Base-by-base conservation (phyloP, 2,797 vertebrate species). In the Sebastes melanostomus region DNA sequence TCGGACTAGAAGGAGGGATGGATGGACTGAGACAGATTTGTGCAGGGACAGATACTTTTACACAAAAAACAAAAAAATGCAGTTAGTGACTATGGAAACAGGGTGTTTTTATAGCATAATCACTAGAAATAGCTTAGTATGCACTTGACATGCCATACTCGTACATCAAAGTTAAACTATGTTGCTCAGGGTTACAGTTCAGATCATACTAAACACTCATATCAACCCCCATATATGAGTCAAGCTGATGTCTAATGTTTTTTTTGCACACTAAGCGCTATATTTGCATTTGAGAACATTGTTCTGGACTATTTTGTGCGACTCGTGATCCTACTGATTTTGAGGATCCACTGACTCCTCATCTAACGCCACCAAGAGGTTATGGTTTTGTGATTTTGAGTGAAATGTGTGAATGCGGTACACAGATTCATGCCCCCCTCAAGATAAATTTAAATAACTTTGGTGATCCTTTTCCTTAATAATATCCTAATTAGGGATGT, bases 1-100 rank as follows among this genome's bases (percentile, higher is more conserved):
- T 55, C 24, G 72, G 80, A 42, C 69, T 58, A 54, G 46, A 85
- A 42, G 58, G 34, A 79, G 52, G 22, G 66, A 42, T 11, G 56
- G 80, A 24, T 12, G 50, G 66, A 63, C 66, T 2, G 74, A 59
- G 34, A 74, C 36, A 18, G 32, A 77, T 27, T 8, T 46, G 42
- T 50, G 59, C 61, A 18, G 36, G 29, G 71, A 34, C 70, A 72
- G 13, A 60, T 46, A 24, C 63, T 46, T 74, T 67, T 20, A 30
- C 24, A 13, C 12, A 52, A 14, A 69, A 65, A n/a, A 27, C 6
- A 0, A 42, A 54, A 18, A 56, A 65, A 62, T 69, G 54, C 16
- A 11, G 10, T 16, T 5, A 20, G 22, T 18, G 60, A 62, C 8
- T 10, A 12, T 36, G 24, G 46, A 61, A 68, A 58, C 27, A 32